These are phyloP conservation scores for Pammene aurita DNA, from an alignment of 2,888 invertebrate genomes.

Conservation along the genomic window DNA sequence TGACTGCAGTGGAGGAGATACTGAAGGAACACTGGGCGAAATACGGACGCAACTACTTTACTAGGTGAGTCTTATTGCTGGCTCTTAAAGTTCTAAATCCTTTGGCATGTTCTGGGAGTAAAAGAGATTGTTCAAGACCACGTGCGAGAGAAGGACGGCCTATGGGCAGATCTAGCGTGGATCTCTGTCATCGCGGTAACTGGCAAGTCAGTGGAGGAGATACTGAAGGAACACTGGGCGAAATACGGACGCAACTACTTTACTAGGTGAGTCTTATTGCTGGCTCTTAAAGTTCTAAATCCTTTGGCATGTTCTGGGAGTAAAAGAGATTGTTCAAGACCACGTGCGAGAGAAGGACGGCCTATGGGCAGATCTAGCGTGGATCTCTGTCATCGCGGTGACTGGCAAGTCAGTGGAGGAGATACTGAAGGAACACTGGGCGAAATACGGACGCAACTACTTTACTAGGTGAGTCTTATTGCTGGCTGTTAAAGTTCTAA, in stretches of 20 bases:
- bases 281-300: conserved; percentile 98
- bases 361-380: conserved; percentile 98
- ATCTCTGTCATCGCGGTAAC: conserved; percentile 92
- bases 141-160: conserved; percentile 99
- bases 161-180: conserved; percentile 99
- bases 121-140: conserved; percentile 99
- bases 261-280: conserved; percentile 86
- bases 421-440: conserved; percentile 94
- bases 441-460: conserved; percentile 95
- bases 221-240: conserved; percentile 94
- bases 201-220: conserved; percentile 90
- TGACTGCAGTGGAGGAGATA: too few relatives aligned
- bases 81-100: conserved; percentile 98
- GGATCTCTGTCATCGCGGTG: conserved; percentile 94
- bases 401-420: conserved; percentile 91
- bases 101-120: conserved; percentile 99
- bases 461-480: conserved; percentile 90
- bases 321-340: conserved; percentile 99
- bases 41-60: too few relatives aligned
- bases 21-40: too few relatives aligned
- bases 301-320: conserved; percentile 99
- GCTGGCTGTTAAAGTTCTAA: too few relatives aligned
- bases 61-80: too few relatives aligned
- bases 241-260: conserved; percentile 98
- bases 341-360: conserved; percentile 99